Evolutionary conservation across 2,113 vertebrate genomes (phyloP).

Genomic region (Tringa solitaria): DNA sequence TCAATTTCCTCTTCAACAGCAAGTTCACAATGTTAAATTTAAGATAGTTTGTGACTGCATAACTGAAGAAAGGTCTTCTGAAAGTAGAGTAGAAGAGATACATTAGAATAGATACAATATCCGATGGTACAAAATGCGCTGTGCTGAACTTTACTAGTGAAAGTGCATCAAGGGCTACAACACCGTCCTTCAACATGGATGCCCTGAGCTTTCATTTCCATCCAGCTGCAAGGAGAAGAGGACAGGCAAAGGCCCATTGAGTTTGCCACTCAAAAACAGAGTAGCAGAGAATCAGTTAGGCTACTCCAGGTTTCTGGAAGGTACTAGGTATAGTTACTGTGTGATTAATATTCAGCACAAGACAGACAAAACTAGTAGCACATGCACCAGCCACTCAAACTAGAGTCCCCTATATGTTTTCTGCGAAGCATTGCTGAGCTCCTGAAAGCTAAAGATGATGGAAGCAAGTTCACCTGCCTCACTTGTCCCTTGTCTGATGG

Average conservation of each 20-base stretch:
- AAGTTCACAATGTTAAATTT: background rate
- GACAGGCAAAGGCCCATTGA: background rate
- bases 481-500: background rate
- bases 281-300: background rate
- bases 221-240: background rate
- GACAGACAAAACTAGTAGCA: background rate
- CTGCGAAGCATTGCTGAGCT: background rate
- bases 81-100: background rate
- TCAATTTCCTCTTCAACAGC: background rate
- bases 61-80: background rate
- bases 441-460: background rate
- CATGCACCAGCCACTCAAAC: background rate
- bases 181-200: background rate
- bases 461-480: background rate
- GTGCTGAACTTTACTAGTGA: background rate
- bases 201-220: background rate
- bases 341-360: background rate
- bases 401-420: background rate
- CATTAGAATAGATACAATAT: background rate
- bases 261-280: background rate
- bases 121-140: background rate
- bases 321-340: background rate
- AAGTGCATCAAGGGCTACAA: background rate
- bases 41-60: background rate
- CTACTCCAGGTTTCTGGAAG: background rate